Evolutionary conservation across 2,888 invertebrate species (phyloP).

Genomic region (Ischnus inquisitorius): DNA sequence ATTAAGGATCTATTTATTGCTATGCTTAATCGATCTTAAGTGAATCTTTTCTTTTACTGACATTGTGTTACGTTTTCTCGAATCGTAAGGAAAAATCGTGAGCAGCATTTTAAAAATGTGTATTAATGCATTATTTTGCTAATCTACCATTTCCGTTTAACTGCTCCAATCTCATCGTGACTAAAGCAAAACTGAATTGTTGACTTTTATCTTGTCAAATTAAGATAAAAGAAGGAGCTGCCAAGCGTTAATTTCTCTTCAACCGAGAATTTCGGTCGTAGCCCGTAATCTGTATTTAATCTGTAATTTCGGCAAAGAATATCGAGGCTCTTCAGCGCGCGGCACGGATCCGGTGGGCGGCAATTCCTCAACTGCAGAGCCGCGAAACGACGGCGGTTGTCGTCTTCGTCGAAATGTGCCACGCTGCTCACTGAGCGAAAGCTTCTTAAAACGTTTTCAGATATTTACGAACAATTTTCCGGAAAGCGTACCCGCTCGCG

Average conservation of each 20-base stretch:
- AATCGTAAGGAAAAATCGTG: too few relatives aligned
- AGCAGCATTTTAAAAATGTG: too few relatives aligned
- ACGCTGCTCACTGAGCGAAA: conserved; percentile 45
- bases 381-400: not conserved
- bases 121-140: too few relatives aligned
- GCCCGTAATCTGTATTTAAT: not conserved
- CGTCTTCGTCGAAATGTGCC: conserved; percentile 20
- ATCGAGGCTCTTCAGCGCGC: not conserved
- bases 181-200: too few relatives aligned
- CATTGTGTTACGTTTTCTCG: too few relatives aligned
- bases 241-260: not conserved
- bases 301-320: not conserved
- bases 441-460: conserved; percentile 62
- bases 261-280: not conserved
- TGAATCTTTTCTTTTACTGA: too few relatives aligned
- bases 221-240: not conserved
- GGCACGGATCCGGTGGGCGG: not conserved
- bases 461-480: conserved; percentile 69
- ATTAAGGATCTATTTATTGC: too few relatives aligned
- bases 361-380: not conserved
- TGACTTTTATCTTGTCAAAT: too few relatives aligned
- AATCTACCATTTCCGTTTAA: too few relatives aligned
- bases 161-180: too few relatives aligned
- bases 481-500: conserved; percentile 47
- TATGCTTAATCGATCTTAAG: too few relatives aligned